phyloP scores from a whole-genome alignment of 2,797 vertebrate genomes.

The Argentina silus region DNA sequence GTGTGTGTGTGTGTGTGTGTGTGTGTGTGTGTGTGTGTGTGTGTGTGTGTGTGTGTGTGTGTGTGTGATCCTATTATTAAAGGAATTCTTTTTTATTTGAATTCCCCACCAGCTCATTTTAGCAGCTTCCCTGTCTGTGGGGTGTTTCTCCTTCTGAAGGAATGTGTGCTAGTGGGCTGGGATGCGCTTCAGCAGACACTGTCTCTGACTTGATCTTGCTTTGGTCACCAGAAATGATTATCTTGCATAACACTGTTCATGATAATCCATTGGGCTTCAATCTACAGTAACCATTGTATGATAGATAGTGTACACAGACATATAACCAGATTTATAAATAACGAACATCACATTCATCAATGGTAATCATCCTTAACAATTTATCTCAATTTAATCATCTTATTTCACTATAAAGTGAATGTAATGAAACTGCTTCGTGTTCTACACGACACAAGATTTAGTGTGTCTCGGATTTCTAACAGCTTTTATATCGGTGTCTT shows the following conservation, averaged over 20 bases:
- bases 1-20: neutral
- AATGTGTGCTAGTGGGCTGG: conserved; percentile 1
- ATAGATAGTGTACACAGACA: neutral
- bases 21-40: neutral
- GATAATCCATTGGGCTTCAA: conserved; percentile 39
- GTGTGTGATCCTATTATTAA: conserved; percentile 22
- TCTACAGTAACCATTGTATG: conserved; percentile 6
- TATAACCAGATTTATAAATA: neutral
- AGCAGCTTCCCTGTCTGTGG: conserved; percentile 39
- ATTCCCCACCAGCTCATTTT: conserved; percentile 36
- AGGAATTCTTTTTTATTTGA: conserved; percentile 46
- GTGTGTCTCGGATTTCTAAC: conserved; percentile 11
- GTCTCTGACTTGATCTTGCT: conserved; percentile 38
- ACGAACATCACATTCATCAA: neutral
- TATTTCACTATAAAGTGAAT: neutral
- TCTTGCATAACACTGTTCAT: conserved; percentile 14
- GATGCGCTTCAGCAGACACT: neutral
- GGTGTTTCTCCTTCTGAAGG: conserved; percentile 33
- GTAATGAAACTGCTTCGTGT: too few relatives aligned
- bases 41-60: too few relatives aligned
- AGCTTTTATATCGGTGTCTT: conserved; percentile 38
- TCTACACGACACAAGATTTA: neutral
- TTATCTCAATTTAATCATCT: neutral
- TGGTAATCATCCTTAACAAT: neutral
- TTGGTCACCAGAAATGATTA: conserved; percentile 38